These are phyloP conservation scores for Eurystomus glaucurus DNA, from an alignment of 2,797 vertebrate species.

Conservation along the genomic window DNA sequence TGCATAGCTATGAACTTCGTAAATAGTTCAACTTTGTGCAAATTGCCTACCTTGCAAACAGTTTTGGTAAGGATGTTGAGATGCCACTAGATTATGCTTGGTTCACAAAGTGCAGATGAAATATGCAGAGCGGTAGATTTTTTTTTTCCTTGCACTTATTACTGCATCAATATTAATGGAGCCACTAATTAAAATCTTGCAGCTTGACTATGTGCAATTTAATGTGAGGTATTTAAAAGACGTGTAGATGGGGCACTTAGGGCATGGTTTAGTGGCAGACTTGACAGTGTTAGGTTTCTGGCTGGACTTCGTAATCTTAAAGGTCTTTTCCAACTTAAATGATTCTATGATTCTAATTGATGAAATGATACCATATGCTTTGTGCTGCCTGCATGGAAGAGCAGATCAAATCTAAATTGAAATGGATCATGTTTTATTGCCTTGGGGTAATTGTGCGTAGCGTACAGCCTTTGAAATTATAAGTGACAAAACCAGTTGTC, in stretches of 20 bases:
- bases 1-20: background rate
- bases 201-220: background rate
- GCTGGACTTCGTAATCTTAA: background rate
- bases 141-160: background rate
- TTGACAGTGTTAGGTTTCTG: background rate
- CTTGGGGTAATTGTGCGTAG: background rate
- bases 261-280: background rate
- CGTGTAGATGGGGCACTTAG: background rate
- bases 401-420: slow-evolving; percentile 23
- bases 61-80: background rate
- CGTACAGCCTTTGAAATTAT: background rate
- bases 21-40: background rate
- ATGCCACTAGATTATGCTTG: background rate
- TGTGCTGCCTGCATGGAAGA: background rate
- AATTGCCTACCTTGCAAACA: background rate
- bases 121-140: background rate
- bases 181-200: slow-evolving; percentile 30
- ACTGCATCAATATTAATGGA: background rate
- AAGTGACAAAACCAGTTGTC: background rate
- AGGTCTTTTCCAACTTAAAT: background rate
- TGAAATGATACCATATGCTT: slow-evolving; percentile 9
- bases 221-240: background rate
- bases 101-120: background rate
- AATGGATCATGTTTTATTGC: slow-evolving; percentile 30
- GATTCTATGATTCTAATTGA: background rate